Base-by-base conservation (phyloP, 2,888 invertebrate genomes). In the Cylloceria caligata region DNA sequence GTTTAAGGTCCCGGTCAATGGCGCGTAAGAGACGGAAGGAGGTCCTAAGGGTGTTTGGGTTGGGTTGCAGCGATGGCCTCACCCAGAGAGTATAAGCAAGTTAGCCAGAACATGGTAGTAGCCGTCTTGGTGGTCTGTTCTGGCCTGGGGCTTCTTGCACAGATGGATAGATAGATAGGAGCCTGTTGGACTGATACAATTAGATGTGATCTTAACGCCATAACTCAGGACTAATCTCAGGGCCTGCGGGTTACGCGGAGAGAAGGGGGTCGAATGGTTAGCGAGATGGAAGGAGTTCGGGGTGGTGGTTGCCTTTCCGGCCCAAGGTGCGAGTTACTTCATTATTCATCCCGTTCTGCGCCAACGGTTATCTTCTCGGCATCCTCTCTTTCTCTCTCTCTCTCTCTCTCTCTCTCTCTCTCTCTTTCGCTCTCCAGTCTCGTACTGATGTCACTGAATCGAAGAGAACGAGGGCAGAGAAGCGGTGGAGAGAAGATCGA, bases 161-260 rank as follows among this genome's bases (percentile, higher is more conserved):
- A 90, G 90, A 91, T 91, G 90, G 91, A 90, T 89, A 88, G 90
- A 88, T 88, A 91, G 91, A 92, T 91, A 91, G 90, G 88, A 86
- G 87, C 84, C 81, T 87, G 87, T 88, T 86, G 85, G 88, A 89
- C 91, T 91, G 92, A 92, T 92, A 92, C 92, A 92, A 92, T 92
- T 92, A 92, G 92, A 92, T 92, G 89, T 89, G 91, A 92, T 92
- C 92, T 92, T 89, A 90, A 89, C 89, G 88, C 91, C 89, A 92
- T 92, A 92, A 92, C 90, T 92, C 91, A 92, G 85, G 87, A 90
- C 91, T 92, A 92, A 92, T 92, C 92, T 92, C 88, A 42, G 78
- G 88, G 16, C 69, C 42, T 16, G 65, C 45, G 34, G 64, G 75
- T 72, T 42, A 71, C 79, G 19, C 36, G 27, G 60, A 34, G 69